A percentile compares a stretch with the other conserved stretches of the same genome.
Evolutionary conservation across 2,113 vertebrate genomes (phyloP).

Genomic region (Galbula dea): DNA sequence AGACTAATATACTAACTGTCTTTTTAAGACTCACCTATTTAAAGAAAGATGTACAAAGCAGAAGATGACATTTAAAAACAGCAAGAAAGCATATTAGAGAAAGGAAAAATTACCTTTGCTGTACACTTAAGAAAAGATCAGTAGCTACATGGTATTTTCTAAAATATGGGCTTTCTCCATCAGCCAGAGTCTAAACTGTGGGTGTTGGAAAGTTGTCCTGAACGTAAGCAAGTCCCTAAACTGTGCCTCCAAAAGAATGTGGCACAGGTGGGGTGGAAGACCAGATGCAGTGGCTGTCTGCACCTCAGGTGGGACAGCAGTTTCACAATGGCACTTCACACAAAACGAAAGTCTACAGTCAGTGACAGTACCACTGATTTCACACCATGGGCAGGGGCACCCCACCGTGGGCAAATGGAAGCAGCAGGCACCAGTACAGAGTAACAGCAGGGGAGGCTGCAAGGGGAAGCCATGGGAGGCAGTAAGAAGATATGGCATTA

Average conservation of each 20-base stretch:
- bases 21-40: background rate
- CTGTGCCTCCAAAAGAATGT: rapidly evolving
- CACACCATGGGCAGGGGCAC: background rate
- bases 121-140: background rate
- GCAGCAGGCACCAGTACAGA: background rate
- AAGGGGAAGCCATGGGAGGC: background rate
- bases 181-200: background rate
- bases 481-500: background rate
- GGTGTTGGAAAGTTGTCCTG: background rate
- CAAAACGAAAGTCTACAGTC: background rate
- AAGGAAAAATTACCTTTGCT: background rate
- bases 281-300: rapidly evolving
- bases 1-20: background rate
- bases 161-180: background rate
- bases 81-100: background rate
- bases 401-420: background rate
- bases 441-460: background rate
- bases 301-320: background rate
- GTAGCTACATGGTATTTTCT: background rate
- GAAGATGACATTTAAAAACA: background rate
- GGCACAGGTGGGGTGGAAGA: background rate
- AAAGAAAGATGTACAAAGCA: background rate
- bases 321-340: background rate
- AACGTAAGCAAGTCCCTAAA: background rate
- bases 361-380: background rate